phyloP scores from a whole-genome alignment of 2,888 invertebrate species.

The Tillus elongatus region DNA sequence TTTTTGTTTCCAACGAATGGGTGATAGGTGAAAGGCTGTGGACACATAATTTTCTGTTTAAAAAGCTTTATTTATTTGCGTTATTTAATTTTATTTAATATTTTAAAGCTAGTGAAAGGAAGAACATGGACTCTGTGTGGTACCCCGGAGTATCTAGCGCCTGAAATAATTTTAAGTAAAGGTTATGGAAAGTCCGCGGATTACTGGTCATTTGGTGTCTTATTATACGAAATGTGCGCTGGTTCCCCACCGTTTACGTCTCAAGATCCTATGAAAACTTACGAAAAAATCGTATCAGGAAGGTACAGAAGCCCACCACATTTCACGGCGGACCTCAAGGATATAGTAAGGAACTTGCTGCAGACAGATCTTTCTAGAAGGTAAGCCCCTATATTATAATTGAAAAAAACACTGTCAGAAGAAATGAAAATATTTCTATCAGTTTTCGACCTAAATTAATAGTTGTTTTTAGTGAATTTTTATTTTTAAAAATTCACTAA shows the following conservation, averaged over 20 bases:
- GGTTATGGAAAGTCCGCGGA: constrained; percentile 89
- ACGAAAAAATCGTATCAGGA: constrained; percentile 85
- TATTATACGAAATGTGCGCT: constrained; percentile 81
- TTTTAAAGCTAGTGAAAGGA: constrained; percentile 45
- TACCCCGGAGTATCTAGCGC: constrained; percentile 93
- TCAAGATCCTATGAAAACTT: constrained; percentile 84
- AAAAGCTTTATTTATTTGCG: too few species aligned
- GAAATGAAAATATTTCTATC: too few species aligned
- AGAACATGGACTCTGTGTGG: constrained; percentile 91
- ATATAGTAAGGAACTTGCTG: constrained; percentile 72
- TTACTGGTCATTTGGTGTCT: constrained; percentile 91
- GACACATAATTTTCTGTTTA: too few species aligned
- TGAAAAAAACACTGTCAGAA: too few species aligned
- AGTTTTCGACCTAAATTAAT: too few species aligned
- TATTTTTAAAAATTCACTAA: too few species aligned
- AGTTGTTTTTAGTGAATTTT: too few species aligned
- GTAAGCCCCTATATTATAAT: constrained; percentile 16
- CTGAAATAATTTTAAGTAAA: constrained; percentile 79
- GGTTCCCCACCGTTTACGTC: constrained; percentile 91
- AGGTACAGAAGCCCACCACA: constrained; percentile 79
- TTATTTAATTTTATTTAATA: neutral
- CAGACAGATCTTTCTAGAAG: constrained; percentile 72
- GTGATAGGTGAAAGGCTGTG: too few species aligned
- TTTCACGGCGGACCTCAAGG: constrained; percentile 72
- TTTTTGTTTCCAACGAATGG: too few species aligned